Conservation (phyloP, 2,797 vertebrate genomes). For the Aplochiton taeniatus region DNA sequence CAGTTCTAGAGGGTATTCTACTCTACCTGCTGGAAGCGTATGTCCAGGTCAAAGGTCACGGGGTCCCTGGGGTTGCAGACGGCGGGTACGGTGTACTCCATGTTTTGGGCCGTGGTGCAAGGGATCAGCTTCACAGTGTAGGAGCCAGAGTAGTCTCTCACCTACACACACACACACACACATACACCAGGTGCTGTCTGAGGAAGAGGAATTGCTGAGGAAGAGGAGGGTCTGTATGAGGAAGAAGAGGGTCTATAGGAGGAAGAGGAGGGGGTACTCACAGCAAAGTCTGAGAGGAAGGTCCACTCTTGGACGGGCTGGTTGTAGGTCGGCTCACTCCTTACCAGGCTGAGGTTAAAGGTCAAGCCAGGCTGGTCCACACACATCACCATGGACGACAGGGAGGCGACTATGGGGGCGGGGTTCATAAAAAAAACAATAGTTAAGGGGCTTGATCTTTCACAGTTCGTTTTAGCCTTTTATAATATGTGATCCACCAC, state of each 20-base stretch:
- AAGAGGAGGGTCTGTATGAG: neutral
- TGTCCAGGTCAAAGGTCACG: conserved; percentile 87
- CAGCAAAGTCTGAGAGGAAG: conserved; percentile 91
- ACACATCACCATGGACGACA: conserved; percentile 85
- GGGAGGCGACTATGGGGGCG: conserved; percentile 70
- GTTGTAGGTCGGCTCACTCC: conserved; percentile 87
- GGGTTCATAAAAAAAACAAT: conserved; percentile 9
- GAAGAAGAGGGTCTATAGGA: neutral
- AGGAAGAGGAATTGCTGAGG: neutral
- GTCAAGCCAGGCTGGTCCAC: conserved; percentile 84
- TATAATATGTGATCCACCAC: too few species aligned
- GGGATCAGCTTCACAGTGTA: conserved; percentile 88
- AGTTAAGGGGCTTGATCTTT: neutral
- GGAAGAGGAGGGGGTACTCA: conserved; percentile 59
- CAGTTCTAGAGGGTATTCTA: neutral
- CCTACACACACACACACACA: conserved; percentile 61
- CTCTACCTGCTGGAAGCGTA: conserved; percentile 91
- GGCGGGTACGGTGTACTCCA: conserved; percentile 82
- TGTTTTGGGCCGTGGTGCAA: conserved; percentile 79
- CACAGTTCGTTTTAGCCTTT: too few species aligned
- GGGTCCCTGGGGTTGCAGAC: conserved; percentile 88
- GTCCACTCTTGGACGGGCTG: conserved; percentile 92
- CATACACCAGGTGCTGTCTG: conserved; percentile 6
- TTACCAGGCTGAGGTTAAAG: conserved; percentile 85
- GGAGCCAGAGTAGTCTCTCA: conserved; percentile 93